Base-by-base conservation (phyloP, 2,888 invertebrate species). In the Caenorhabditis angaria region DNA sequence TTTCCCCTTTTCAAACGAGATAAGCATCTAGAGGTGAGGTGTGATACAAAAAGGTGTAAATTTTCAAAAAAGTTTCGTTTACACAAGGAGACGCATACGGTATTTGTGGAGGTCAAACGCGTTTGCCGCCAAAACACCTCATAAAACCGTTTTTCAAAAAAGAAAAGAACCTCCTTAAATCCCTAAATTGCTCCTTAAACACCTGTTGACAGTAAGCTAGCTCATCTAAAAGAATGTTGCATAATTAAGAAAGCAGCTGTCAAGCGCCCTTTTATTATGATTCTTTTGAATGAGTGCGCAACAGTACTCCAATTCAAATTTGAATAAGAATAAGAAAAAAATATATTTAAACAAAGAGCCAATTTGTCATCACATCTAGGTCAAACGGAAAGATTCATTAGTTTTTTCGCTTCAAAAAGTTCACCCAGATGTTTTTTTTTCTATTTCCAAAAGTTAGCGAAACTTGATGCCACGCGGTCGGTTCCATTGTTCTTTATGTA, bases 141-240 rank as follows among this genome's bases (percentile, higher is more conserved):
- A 10, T n/a, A n/a, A n/a, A n/a, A n/a, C n/a, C n/a, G n/a, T n/a
- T 25, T 25, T 25, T 22, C 51, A 25, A 51, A 51, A 10, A 51
- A 22, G 51, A 51, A n/a, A 12, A 41, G 10, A 12, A 20, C 51
- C 51, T 25, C 22, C 22, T 51, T 10, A 51, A 51, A 51, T 22
- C 29, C 48, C 50, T 61, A 51, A 50, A 25, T 35, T 47, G 53
- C 51, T 20, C 51, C 59, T 57, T 41, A 61, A 70, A 61, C 70
- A 70, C 70, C 70, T 70, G 70, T 70, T 65, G 70, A 57, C 69
- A 69, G 61, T 60, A 22, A 22, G 41, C 27, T 10, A 18, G 14
- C 5, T 41, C 6, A 41, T 41, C 41, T 41, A 41, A 41, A 29
- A 27, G 29, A 10, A 14, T 69, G 69, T 69, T 69, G 69, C 69